These are phyloP conservation scores for Plagodis dolabraria DNA, from an alignment of 2,888 invertebrate species.

Conservation along the genomic window DNA sequence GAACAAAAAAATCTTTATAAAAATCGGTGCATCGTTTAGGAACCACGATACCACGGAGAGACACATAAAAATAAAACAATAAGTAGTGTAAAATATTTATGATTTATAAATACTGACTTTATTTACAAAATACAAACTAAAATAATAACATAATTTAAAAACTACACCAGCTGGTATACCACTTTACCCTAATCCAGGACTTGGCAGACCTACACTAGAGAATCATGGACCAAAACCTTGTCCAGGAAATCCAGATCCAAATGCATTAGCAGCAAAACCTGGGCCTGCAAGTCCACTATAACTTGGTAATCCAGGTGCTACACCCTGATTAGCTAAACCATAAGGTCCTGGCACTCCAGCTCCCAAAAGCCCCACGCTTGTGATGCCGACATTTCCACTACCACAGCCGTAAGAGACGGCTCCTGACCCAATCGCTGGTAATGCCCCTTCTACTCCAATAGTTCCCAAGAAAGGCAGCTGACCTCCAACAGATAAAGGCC, in stretches of 20 bases:
- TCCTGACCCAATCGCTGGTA: conserved; percentile 37
- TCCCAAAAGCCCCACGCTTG: conserved; percentile 19
- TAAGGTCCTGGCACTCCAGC: conserved; percentile 11
- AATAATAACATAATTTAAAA: background rate
- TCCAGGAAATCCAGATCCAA: background rate
- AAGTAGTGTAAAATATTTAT: background rate
- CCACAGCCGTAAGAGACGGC: conserved; percentile 43
- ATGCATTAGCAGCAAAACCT: background rate
- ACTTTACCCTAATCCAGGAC: background rate
- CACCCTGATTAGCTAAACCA: conserved; percentile 15
- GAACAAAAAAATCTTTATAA: too few species aligned
- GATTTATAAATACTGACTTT: background rate
- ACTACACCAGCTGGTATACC: background rate
- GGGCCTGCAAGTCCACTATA: background rate
- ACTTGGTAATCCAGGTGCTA: background rate
- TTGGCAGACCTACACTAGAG: background rate
- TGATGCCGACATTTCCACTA: conserved; percentile 34
- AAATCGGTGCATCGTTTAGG: too few species aligned
- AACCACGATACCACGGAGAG: too few species aligned
- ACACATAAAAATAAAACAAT: too few species aligned
- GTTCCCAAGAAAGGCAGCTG: conserved; percentile 43
- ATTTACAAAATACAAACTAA: background rate
- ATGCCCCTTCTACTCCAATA: conserved; percentile 38
- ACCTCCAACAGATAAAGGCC: conserved; percentile 39
- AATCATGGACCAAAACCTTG: background rate